phyloP scores from a whole-genome alignment of 2,113 vertebrate genomes.

The Grammatotria lemairii region DNA sequence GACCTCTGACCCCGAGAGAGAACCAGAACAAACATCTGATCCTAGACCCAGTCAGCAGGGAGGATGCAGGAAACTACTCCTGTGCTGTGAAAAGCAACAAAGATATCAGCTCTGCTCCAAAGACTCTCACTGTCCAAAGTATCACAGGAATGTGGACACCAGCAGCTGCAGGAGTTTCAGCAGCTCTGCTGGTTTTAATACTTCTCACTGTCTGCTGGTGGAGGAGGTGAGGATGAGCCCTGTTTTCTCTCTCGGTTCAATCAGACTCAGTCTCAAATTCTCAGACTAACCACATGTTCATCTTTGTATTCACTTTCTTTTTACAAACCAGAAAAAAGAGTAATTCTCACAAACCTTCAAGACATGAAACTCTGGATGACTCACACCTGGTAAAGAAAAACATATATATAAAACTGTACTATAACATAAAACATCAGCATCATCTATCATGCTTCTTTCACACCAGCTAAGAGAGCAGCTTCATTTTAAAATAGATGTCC shows the following conservation, averaged over 20 bases:
- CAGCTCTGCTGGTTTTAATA: background rate
- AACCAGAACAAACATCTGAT: too few relatives aligned
- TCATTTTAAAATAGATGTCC: accelerated
- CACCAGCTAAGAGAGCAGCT: background rate
- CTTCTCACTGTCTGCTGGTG: accelerated
- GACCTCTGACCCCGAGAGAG: background rate
- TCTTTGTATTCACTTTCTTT: background rate
- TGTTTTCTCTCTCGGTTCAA: accelerated
- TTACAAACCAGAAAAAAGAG: background rate
- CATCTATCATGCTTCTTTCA: background rate
- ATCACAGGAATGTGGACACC: background rate
- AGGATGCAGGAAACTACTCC: too few relatives aligned
- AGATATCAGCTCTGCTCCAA: too few relatives aligned
- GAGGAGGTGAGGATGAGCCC: accelerated
- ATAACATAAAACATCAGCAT: accelerated
- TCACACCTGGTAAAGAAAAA: background rate
- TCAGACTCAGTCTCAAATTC: background rate
- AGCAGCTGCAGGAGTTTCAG: background rate
- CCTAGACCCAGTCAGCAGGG: too few relatives aligned
- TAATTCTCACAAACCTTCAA: background rate
- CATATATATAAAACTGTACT: background rate
- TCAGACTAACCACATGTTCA: accelerated
- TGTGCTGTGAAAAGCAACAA: too few relatives aligned
- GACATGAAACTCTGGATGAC: accelerated
- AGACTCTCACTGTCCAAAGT: too few relatives aligned